These are phyloP conservation scores for Argyrosomus regius DNA, from an alignment of 2,797 vertebrate genomes.

Conservation along the genomic window DNA sequence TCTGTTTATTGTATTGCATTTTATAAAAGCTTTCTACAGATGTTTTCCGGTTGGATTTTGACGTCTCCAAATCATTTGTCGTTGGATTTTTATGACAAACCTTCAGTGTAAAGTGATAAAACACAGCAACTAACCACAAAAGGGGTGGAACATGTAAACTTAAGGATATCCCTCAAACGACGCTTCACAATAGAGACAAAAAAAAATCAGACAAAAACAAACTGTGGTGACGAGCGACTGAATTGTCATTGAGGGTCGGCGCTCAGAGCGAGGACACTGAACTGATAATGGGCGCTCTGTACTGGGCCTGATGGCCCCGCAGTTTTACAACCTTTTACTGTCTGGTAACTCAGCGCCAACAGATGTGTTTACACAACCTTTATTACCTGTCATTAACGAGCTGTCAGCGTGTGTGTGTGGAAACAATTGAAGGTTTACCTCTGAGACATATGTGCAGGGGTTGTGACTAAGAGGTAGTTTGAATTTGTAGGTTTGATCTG, in stretches of 20 bases:
- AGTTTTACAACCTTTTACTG: constrained; percentile 79
- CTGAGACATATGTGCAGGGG: constrained; percentile 42
- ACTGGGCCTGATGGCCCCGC: constrained; percentile 41
- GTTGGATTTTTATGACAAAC: constrained; percentile 2
- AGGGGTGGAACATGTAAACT: background rate
- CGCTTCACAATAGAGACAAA: constrained; percentile 31
- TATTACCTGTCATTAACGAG: constrained; percentile 81
- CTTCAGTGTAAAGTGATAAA: constrained; percentile 19
- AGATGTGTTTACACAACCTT: constrained; percentile 84
- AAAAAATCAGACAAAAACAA: constrained; percentile 43
- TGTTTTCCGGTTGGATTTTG: constrained; percentile 3
- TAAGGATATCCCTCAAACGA: constrained; percentile 27
- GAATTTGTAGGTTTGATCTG: constrained; percentile 11
- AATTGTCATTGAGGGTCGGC: constrained; percentile 32
- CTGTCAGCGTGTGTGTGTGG: constrained; percentile 68
- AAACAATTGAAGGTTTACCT: constrained; percentile 67
- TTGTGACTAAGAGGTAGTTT: constrained; percentile 12
- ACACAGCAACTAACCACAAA: constrained; percentile 16
- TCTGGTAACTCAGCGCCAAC: constrained; percentile 77
- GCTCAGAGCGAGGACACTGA: constrained; percentile 32
- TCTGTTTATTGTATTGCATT: background rate
- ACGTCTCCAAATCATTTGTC: constrained; percentile 4
- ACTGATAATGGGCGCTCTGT: constrained; percentile 66
- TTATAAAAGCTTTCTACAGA: background rate
- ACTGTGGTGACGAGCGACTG: constrained; percentile 33